Evolutionary conservation across 92 coral and sea anemone species (phyloP), one percentile per base, ranked within the genome.

Genomic region (Plumapathes pennacea): DNA sequence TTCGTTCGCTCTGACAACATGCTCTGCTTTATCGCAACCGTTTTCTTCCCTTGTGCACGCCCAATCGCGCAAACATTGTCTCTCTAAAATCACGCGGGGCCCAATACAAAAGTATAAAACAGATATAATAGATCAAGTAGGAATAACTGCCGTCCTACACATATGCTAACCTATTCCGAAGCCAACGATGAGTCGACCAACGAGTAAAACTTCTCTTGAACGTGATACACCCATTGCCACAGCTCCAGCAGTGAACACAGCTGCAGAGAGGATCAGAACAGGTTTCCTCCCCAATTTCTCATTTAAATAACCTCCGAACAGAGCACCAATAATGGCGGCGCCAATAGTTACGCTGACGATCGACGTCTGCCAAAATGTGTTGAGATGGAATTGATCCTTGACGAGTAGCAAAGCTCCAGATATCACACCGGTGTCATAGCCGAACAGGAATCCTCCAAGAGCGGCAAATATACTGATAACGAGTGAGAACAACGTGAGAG

Each of bases 101-200:
- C n/a, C n/a, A n/a, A n/a, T n/a, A n/a, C n/a, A n/a, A n/a, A n/a
- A n/a, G n/a, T n/a, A n/a, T n/a, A n/a, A n/a, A n/a, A n/a, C n/a
- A n/a, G n/a, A n/a, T n/a, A n/a, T n/a, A n/a, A n/a, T n/a, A n/a
- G n/a, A n/a, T n/a, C n/a, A n/a, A n/a, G n/a, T n/a, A n/a, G n/a
- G n/a, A n/a, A n/a, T n/a, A n/a, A n/a, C n/a, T n/a, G n/a, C n/a
- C n/a, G n/a, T n/a, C n/a, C n/a, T n/a, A n/a, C n/a, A n/a, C n/a
- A n/a, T n/a, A n/a, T n/a, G n/a, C n/a, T n/a, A n/a, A 92, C 98
- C 98, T 43, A 92, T 89, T 30, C 86, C 98, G 17, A 88, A 40
- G 9, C 98, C 98, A 14, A 92, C 94, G 2, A 75, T 66, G n/a
- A 74, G 64, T 31, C 98, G 74, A 29, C 98, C 98, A 11, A 89